Evolutionary conservation across 2,797 vertebrate species (phyloP).

Genomic region (Anomalospiza imberbis): DNA sequence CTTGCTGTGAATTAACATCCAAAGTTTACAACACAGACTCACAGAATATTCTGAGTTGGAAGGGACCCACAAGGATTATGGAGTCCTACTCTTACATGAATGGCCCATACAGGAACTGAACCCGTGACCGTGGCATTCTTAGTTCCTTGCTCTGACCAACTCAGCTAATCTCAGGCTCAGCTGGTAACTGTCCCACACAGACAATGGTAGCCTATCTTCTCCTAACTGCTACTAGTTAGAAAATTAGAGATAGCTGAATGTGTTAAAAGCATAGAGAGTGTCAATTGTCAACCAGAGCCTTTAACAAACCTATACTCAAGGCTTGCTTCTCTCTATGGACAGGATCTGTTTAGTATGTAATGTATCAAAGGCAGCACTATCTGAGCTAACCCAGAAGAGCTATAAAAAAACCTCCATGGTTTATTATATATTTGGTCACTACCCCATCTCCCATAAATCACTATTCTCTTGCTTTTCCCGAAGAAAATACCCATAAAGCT

Average conservation of each 20-base stretch:
- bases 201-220: neutral
- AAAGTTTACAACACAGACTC: neutral
- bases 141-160: neutral
- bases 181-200: neutral
- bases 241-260: neutral
- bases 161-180: neutral
- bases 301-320: neutral
- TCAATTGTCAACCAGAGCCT: neutral
- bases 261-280: neutral
- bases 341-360: neutral
- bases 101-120: neutral
- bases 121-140: neutral
- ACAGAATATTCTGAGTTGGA: neutral
- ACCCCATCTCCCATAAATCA: neutral
- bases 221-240: neutral
- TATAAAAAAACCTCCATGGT: neutral
- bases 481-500: neutral
- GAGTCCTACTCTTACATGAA: neutral
- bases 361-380: neutral
- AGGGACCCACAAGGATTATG: neutral
- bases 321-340: neutral
- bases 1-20: neutral
- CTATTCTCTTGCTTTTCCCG: neutral
- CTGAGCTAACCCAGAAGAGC: neutral
- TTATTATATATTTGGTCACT: neutral